phyloP scores from a whole-genome alignment of 2,888 invertebrate genomes.

The Drosophila mercatorum region DNA sequence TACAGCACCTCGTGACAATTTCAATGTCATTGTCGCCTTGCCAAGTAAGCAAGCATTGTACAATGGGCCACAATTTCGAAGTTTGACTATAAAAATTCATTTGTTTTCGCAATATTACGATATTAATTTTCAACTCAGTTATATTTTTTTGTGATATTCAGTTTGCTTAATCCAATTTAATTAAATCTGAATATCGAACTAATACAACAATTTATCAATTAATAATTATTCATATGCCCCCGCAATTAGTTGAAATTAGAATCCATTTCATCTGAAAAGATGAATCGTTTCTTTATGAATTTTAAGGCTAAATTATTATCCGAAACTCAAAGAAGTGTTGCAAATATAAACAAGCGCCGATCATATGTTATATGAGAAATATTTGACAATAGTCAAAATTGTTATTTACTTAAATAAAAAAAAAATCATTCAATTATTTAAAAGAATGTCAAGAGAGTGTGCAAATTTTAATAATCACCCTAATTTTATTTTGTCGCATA shows the following conservation, averaged over 20 bases:
- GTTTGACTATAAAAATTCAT: background rate
- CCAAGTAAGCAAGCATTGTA: slow-evolving; percentile 32
- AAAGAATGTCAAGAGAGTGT: background rate
- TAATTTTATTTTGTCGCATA: background rate
- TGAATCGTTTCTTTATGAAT: background rate
- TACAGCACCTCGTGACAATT: slow-evolving; percentile 50
- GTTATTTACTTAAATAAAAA: too few species aligned
- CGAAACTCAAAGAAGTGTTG: too few species aligned
- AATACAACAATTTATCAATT: background rate
- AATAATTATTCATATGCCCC: too few species aligned
- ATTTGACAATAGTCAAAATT: too few species aligned
- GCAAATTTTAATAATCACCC: background rate
- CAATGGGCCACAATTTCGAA: slow-evolving; percentile 35
- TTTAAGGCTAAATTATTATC: too few species aligned
- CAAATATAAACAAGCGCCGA: too few species aligned
- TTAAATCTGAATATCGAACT: background rate
- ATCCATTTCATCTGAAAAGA: background rate
- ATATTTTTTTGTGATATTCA: background rate
- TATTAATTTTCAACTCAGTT: background rate
- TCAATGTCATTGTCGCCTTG: slow-evolving; percentile 75
- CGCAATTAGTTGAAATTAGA: too few species aligned
- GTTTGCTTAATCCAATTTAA: background rate
- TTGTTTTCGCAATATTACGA: background rate
- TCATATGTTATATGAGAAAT: too few species aligned
- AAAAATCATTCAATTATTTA: background rate